Conservation (phyloP, 2,113 vertebrate genomes). For the Capra hircus region DNA sequence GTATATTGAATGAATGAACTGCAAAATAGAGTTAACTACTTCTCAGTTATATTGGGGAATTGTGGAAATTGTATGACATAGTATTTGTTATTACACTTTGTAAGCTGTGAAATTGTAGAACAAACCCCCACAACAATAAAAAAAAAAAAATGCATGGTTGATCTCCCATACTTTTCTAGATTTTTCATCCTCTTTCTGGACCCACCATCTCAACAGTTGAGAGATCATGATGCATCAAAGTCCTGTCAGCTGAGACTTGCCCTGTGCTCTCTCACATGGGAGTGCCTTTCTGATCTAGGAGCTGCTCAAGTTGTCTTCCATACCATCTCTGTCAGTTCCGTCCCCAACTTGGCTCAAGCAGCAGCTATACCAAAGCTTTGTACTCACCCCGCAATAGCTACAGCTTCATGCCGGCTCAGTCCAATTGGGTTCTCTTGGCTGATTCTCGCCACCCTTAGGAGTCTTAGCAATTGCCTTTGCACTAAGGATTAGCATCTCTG, state of each 20-base stretch:
- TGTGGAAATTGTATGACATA: background rate
- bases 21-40: background rate
- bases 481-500: background rate
- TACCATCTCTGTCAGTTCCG: background rate
- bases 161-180: background rate
- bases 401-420: background rate
- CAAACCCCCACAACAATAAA: background rate
- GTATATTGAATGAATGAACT: background rate
- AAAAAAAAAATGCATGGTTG: background rate
- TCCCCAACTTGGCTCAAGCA: background rate
- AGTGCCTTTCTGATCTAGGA: background rate
- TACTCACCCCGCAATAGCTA: background rate
- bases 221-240: background rate
- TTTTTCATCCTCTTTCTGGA: background rate
- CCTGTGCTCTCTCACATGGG: background rate
- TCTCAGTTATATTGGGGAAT: background rate
- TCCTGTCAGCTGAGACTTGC: background rate
- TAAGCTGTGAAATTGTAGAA: conserved; percentile 3
- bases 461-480: background rate
- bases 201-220: background rate
- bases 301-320: background rate
- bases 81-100: background rate
- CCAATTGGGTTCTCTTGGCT: background rate
- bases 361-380: background rate
- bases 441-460: background rate